phyloP scores from a whole-genome alignment of 1,140 invertebrate genomes.

The Papilio helenus region DNA sequence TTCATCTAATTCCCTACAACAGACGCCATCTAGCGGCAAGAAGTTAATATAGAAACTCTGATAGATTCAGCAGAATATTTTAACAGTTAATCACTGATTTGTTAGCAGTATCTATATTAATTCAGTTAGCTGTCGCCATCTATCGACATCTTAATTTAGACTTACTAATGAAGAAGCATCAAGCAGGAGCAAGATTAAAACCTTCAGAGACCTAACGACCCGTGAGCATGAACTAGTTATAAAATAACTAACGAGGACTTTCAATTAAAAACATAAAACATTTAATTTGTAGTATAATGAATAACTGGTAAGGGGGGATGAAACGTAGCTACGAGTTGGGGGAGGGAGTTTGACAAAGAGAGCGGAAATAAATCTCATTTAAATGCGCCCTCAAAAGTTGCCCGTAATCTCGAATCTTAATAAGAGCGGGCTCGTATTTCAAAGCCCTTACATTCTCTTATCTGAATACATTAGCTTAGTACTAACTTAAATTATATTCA shows the following conservation, averaged over 20 bases:
- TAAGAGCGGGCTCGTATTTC: constrained; percentile 26
- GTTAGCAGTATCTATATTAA: not conserved
- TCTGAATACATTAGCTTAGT: constrained; percentile 14
- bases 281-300: constrained; percentile 22
- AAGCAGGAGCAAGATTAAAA: not conserved
- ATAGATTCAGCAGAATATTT: no score
- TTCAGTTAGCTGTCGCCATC: not conserved
- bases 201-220: not conserved
- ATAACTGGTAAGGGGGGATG: not conserved
- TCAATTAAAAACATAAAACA: not conserved
- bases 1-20: no score
- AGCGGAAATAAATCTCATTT: constrained; percentile 37
- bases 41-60: no score
- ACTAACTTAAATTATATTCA: constrained; percentile 9
- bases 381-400: constrained; percentile 31
- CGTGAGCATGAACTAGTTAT: not conserved
- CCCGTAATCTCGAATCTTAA: constrained; percentile 30
- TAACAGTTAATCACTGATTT: no score
- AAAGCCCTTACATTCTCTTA: constrained; percentile 31
- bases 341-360: constrained; percentile 28
- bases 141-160: not conserved
- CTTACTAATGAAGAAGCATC: not conserved
- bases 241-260: not conserved
- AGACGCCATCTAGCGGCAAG: no score
- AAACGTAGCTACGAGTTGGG: not conserved